Evolutionary conservation across 2,113 vertebrate genomes (phyloP), one percentile per base, ranked within the genome.

Genomic region (Phycodurus eques): DNA sequence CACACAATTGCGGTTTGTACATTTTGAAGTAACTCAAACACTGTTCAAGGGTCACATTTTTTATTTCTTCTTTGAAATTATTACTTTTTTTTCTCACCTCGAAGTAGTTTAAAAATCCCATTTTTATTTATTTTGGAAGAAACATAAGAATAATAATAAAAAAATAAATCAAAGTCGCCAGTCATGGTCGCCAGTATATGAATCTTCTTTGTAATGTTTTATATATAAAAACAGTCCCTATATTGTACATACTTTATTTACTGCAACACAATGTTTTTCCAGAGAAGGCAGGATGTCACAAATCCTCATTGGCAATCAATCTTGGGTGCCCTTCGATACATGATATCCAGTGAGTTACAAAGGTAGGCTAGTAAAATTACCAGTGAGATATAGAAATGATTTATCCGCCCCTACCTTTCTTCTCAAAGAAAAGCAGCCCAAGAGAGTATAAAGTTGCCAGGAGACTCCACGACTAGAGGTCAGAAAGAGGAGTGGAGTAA

Each of bases 361-460:
- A 31, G 22, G 56, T 22, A 57, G n/a, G 54, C 6, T 67, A 35
- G 57, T 4, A 22, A 11, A 14, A 8, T 67, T 47, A 67, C 72
- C 71, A 57, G 19, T 56, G 62, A 64, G 31, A 33, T 5, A 17
- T 35, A 70, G 49, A 67, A 61, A 39, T 35, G 62, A 80, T 67
- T 73, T 60, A 46, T 68, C 56, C 35, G 14, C 12, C 54, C 5
- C 22, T 8, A 19, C 33, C 64, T 35, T 35, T 71, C 65, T 71
- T 62, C 68, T 54, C 54, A 31, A 54, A 22, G 8, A 51, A 39
- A 51, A 17, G 49, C 2, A 22, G 53, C 53, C 9, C 2, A 54
- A 57, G 70, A 71, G 77, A 76, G 79, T 27, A 20, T 80, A 73
- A 10, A 71, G 85, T 87, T 87, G 80, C 83, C 66, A n/a, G 76